Evolutionary conservation across 2,113 vertebrate genomes (phyloP), one percentile per base, ranked within the genome.

Genomic region (Corythoichthys intestinalis): DNA sequence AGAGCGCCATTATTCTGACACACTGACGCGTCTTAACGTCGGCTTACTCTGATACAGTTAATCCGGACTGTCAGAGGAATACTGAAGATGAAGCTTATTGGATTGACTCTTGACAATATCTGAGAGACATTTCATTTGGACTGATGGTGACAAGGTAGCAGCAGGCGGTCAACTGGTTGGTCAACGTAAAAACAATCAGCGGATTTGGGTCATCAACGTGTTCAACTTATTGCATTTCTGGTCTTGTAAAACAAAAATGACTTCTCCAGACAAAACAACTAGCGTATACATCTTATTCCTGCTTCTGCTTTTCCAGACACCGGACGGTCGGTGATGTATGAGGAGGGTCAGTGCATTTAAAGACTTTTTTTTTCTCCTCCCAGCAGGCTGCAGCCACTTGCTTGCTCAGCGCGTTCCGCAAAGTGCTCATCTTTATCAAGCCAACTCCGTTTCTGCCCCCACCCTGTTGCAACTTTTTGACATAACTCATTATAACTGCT

Each of bases 351-450:
- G 44, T 56, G 65, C 58, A 74, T 60, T 63, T 41, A 66, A 81
- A 78, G 61, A 52, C 48, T 65, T 71, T 69, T 71, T 58, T 66
- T 57, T 35, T 60, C 20, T 65, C 67, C 59, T 65, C 52, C 67
- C 69, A 56, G 66, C 48, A 44, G 57, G 64, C 60, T 47, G 64
- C 67, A 68, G 73, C 66, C 63, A 7, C 74, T 67, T 74, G 83
- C 77, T 75, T 72, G 73, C 66, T 79, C 79, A 85, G 77, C 81
- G 75, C 62, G 76, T 34, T 56, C 10, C 12, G 20, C 11, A 71
- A 73, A 62, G 58, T n/a, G 53, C 60, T 78, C 68, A 20, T 7
- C 48, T 60, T 76, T 81, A 80, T 78, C 76, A 78, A 79, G 53
- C 74, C 17, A 65, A 80, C 73, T 78, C 75, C 10, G 37, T 60